These are phyloP conservation scores for Odontothrips loti DNA, from an alignment of 2,888 invertebrate species.

Conservation along the genomic window DNA sequence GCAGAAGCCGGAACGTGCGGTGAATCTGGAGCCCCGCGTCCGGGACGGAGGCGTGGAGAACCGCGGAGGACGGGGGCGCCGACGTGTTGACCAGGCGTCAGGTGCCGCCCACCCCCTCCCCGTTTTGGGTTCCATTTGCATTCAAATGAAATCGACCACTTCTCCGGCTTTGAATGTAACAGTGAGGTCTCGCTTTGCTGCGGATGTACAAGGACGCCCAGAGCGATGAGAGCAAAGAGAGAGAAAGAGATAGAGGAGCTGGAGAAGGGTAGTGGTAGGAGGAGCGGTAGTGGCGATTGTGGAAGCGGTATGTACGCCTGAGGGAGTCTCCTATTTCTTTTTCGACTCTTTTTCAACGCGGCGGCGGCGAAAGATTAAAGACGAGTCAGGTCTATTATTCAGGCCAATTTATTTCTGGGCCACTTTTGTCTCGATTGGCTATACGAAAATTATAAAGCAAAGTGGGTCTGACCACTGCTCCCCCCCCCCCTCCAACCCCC, in stretches of 20 bases:
- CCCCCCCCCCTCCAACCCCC: no score
- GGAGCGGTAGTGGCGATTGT: no score
- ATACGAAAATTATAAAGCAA: no score
- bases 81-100: no score
- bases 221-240: neutral
- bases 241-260: neutral
- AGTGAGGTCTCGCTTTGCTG: neutral
- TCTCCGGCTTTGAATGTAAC: neutral
- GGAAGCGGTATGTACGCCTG: neutral
- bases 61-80: no score
- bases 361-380: neutral
- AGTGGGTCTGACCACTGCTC: no score
- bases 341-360: neutral
- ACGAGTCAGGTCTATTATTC: neutral
- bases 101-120: neutral
- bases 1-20: no score
- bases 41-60: no score
- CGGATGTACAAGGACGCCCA: neutral
- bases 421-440: no score
- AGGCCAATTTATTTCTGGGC: no score
- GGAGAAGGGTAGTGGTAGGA: neutral
- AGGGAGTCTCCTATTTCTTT: neutral
- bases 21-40: no score
- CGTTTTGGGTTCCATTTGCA: neutral
- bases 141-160: conserved; percentile 11